phyloP scores from a whole-genome alignment of 2,888 invertebrate species.

The Habrosyne pyritoides region DNA sequence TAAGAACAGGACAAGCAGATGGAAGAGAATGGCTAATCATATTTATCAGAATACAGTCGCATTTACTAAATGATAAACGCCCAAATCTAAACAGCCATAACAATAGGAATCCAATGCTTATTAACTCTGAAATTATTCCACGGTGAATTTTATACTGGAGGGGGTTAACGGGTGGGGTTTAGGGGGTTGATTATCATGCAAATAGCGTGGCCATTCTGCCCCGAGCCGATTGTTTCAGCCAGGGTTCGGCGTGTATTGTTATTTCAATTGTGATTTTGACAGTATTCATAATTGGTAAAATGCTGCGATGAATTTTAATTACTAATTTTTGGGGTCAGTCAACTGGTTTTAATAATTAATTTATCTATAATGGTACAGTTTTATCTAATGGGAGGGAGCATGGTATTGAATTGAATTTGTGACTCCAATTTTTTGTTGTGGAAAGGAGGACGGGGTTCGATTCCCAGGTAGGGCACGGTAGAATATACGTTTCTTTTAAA shows the following conservation, averaged over 20 bases:
- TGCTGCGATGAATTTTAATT: background rate
- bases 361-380: too few species aligned
- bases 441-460: background rate
- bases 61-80: too few species aligned
- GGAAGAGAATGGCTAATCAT: too few species aligned
- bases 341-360: too few species aligned
- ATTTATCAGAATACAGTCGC: too few species aligned
- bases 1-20: too few species aligned
- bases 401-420: too few species aligned
- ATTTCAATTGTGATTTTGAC: constrained; percentile 5
- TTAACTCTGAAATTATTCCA: background rate
- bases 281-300: constrained; percentile 1
- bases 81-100: background rate
- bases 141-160: background rate
- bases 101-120: background rate
- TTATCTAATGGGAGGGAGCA: too few species aligned
- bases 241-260: background rate
- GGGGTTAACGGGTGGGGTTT: background rate
- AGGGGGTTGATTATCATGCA: constrained; percentile 6
- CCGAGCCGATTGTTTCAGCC: constrained; percentile 2
- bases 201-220: constrained; percentile 5
- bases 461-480: too few species aligned
- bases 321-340: background rate
- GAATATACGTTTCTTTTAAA: too few species aligned
- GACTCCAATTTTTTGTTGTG: background rate